These are phyloP conservation scores for Cavia porcellus DNA, from an alignment of 2,113 vertebrate genomes.

Conservation along the genomic window DNA sequence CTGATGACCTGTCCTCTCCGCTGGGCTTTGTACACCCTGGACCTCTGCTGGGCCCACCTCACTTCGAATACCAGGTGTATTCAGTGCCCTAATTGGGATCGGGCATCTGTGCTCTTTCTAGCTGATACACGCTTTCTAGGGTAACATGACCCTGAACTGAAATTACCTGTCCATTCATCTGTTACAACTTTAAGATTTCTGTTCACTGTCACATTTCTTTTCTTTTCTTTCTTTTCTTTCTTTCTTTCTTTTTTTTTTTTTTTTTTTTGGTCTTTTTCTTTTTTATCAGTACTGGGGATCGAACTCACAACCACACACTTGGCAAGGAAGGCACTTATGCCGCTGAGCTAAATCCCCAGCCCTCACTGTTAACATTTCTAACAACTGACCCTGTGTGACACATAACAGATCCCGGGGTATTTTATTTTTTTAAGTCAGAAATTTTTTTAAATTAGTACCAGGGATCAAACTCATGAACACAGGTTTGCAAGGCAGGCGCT, in stretches of 20 bases:
- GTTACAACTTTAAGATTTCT: not conserved
- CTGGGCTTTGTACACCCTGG: not conserved
- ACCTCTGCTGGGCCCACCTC: not conserved
- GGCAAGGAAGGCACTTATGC: no score
- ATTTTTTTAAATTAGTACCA: no score
- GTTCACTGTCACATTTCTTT: not conserved
- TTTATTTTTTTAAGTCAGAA: no score
- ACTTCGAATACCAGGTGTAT: not conserved
- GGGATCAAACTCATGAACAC: no score
- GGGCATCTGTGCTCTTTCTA: not conserved
- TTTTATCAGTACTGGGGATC: no score
- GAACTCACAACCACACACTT: no score
- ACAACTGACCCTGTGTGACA: not conserved
- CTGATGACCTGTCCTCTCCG: not conserved
- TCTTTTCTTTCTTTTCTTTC: no score
- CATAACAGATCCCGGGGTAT: not conserved
- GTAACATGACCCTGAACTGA: not conserved
- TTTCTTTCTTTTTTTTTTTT: no score
- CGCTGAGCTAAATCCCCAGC: no score
- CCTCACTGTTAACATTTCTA: not conserved
- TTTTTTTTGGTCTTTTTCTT: no score
- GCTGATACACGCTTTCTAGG: not conserved
- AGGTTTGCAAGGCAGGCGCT: no score
- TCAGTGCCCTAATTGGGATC: not conserved
- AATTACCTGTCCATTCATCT: not conserved